These are phyloP conservation scores for Aradus depressus DNA, from an alignment of 2,888 invertebrate species.

Conservation along the genomic window DNA sequence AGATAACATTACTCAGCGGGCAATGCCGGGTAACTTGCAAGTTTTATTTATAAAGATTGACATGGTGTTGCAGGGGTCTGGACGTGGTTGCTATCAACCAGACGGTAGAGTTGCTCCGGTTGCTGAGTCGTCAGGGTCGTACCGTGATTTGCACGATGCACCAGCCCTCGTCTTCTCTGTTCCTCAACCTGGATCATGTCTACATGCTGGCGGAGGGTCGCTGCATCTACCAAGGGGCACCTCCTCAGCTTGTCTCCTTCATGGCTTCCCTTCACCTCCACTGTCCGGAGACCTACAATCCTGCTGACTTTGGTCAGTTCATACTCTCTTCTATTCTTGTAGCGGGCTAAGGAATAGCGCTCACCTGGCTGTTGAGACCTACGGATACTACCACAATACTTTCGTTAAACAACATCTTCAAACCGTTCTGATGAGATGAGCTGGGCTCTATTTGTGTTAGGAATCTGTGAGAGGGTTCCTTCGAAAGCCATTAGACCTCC, in stretches of 20 bases:
- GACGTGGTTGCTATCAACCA: slow-evolving; percentile 64
- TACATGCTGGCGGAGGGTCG: slow-evolving; percentile 53
- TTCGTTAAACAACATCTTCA: too few species aligned
- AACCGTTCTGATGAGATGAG: too few species aligned
- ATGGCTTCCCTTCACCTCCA: slow-evolving; percentile 50
- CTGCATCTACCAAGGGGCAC: slow-evolving; percentile 56
- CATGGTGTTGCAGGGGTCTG: slow-evolving; percentile 43
- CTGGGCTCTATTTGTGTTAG: too few species aligned
- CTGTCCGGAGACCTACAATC: slow-evolving; percentile 68
- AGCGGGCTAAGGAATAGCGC: too few species aligned
- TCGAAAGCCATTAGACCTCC: too few species aligned
- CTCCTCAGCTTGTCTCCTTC: slow-evolving; percentile 56
- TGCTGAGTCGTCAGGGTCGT: slow-evolving; percentile 56
- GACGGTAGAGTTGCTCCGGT: slow-evolving; percentile 54
- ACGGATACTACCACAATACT: too few species aligned
- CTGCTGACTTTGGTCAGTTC: slow-evolving; percentile 53
- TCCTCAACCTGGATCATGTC: slow-evolving; percentile 62
- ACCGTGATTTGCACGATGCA: slow-evolving; percentile 71
- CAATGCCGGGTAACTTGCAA: too few species aligned
- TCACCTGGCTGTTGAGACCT: too few species aligned
- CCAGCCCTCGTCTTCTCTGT: slow-evolving; percentile 66
- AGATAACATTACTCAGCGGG: too few species aligned
- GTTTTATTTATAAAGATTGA: too few species aligned
- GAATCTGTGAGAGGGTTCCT: too few species aligned
- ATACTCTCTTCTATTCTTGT: too few species aligned